Base-by-base conservation (phyloP, 1,140 invertebrate species). In the Drosophila pruinosa region DNA sequence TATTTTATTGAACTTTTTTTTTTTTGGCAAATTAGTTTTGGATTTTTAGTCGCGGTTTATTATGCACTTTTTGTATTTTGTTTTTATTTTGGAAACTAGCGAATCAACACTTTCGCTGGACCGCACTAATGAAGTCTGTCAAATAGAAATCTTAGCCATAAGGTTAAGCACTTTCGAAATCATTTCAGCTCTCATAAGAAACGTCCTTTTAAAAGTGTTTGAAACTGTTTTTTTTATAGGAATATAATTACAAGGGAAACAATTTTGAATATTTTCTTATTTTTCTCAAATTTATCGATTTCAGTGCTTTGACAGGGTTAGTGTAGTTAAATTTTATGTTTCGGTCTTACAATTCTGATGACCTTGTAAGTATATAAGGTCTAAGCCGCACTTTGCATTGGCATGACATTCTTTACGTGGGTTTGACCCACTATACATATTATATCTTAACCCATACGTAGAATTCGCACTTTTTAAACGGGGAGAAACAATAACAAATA, bases 101-200 rank as follows among this genome's bases (percentile, higher is more conserved):
- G 14, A 41, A 52, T 64, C 54, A 45, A 61, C 62, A 72, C 69
- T 75, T 72, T 75, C 73, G 69, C 73, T 72, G 56, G 50, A 72
- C 41, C 41, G 34, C 26, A 28, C 31, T 56, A 65, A 72, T 75
- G 72, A 75, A 59, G 73, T 67, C 73, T 57, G 65, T 61, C 69
- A 75, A 72, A 75, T 62, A 75, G 69, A 75, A 75, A 75, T 62
- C 64, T 52, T 34, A 21, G 57, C 39, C 34, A 36, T 24, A 26
- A 50, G 17, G 21, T 59, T 61, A 34, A 56, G 24, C 12, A 68
- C 62, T 72, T 72, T 75, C 73, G 41, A 72, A 72, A 67, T 24
- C 34, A 48, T 36, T 34, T 34, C 5, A 28, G 26, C 26, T 7
- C 5, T 28, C 26, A 28, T 5, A 28, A 28, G n/a, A n/a, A 6